Conservation (phyloP, 2,113 vertebrate species). For the Chascanopsetta lugubris region DNA sequence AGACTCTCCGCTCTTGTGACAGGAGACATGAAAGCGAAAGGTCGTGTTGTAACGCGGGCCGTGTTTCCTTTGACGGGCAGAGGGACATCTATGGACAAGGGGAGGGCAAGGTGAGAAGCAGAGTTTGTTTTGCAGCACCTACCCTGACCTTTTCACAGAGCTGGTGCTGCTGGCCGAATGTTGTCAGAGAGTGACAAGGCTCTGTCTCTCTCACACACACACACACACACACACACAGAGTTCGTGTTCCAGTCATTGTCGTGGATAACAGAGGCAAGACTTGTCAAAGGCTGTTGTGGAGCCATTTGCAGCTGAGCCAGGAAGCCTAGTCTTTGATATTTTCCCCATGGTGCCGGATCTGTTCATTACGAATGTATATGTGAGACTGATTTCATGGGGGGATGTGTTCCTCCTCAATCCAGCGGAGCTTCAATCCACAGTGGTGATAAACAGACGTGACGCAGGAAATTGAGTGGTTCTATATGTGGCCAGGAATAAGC, state of each 20-base stretch:
- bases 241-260: background rate
- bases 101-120: background rate
- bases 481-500: background rate
- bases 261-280: slow-evolving; percentile 9
- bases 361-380: slow-evolving; percentile 39
- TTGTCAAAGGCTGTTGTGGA: background rate
- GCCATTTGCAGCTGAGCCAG: background rate
- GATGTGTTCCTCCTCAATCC: slow-evolving; percentile 37
- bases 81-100: slow-evolving; percentile 10
- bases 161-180: slow-evolving; percentile 18
- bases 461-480: slow-evolving; percentile 29
- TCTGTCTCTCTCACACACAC: too few relatives aligned
- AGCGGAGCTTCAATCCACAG: slow-evolving; percentile 21
- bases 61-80: slow-evolving; percentile 21
- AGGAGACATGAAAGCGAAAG: slow-evolving; percentile 27
- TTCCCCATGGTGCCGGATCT: slow-evolving; percentile 12
- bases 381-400: slow-evolving; percentile 29
- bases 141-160: slow-evolving; percentile 19
- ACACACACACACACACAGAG: too few relatives aligned
- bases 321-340: background rate
- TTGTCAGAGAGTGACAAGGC: background rate
- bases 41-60: background rate
- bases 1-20: background rate
- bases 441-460: slow-evolving; percentile 36
- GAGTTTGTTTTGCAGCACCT: slow-evolving; percentile 23